Conservation (phyloP, 2,888 invertebrate genomes). For the Tachina fera region DNA sequence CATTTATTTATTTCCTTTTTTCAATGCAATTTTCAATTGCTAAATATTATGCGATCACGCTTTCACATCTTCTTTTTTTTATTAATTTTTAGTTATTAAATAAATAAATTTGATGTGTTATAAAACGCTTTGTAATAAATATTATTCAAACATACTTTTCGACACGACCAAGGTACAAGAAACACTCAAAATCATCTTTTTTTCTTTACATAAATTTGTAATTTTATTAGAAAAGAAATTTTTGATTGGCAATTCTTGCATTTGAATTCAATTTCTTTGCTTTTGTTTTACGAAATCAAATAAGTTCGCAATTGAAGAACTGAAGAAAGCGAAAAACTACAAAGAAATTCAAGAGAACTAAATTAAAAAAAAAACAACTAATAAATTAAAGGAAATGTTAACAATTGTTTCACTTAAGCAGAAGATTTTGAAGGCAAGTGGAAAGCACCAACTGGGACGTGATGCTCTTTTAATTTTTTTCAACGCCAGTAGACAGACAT, state of each 20-base stretch:
- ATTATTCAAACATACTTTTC: slow-evolving; percentile 47
- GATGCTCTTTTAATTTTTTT: background rate
- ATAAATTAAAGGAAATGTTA: slow-evolving; percentile 12
- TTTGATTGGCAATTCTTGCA: slow-evolving; percentile 66
- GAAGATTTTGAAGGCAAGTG: slow-evolving; percentile 28
- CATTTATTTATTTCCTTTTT: slow-evolving; percentile 37
- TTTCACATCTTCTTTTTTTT: slow-evolving; percentile 7
- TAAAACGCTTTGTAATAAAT: slow-evolving; percentile 12
- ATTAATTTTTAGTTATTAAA: slow-evolving; percentile 4
- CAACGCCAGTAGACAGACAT: background rate
- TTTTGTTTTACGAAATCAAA: slow-evolving; percentile 31
- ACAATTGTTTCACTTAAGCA: slow-evolving; percentile 52
- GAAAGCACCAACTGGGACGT: slow-evolving; percentile 12
- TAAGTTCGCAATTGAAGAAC: slow-evolving; percentile 2
- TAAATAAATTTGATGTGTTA: background rate
- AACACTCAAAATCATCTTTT: slow-evolving; percentile 63
- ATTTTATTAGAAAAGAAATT: slow-evolving; percentile 56
- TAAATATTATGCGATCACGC: background rate
- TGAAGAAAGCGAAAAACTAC: background rate
- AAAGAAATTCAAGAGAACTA: slow-evolving; percentile 27
- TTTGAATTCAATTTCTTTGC: slow-evolving; percentile 27
- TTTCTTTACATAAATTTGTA: slow-evolving; percentile 59
- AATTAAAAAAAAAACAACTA: slow-evolving; percentile 19
- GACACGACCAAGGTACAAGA: slow-evolving; percentile 60
- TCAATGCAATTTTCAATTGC: background rate